A percentile compares a stretch with the other conserved stretches of the same genome.
phyloP scores from a whole-genome alignment of 2,113 vertebrate species.

The Plestiodon gilberti region DNA sequence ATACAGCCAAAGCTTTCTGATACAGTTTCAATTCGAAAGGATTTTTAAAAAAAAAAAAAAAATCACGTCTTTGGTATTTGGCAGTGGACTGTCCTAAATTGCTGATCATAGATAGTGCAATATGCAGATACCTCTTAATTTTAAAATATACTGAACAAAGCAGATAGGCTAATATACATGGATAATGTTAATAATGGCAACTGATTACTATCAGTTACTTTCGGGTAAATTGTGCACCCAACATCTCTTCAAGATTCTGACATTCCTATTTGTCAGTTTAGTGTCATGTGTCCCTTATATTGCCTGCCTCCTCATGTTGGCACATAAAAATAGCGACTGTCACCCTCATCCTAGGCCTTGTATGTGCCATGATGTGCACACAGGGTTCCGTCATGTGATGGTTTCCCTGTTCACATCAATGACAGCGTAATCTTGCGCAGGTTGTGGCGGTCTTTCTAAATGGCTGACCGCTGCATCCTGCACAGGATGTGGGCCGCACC shows the following conservation, averaged over 20 bases:
- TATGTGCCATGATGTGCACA: neutral
- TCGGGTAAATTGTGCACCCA: conserved; percentile 14
- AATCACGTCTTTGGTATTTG: conserved; percentile 18
- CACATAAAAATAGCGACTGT: neutral
- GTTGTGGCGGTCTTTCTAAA: no score
- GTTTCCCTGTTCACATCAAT: neutral
- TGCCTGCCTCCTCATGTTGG: neutral
- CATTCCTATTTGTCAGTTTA: conserved; percentile 30
- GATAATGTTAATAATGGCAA: conserved; percentile 19
- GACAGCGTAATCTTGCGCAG: no score
- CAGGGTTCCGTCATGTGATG: neutral
- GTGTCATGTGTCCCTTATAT: neutral
- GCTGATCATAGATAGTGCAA: conserved; percentile 30
- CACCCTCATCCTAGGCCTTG: neutral
- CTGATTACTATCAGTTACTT: neutral
- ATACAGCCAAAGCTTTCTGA: conserved; percentile 15
- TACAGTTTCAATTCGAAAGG: conserved; percentile 13
- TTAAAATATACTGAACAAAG: conserved; percentile 3
- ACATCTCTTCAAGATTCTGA: neutral
- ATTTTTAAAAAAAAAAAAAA: neutral
- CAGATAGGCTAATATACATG: neutral
- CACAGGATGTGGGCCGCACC: no score
- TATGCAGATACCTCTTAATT: conserved; percentile 13
- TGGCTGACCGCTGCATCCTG: no score
- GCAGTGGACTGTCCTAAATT: conserved; percentile 25